Evolutionary conservation across 2,888 invertebrate genomes (phyloP).

Genomic region (Aphidius colemani): DNA sequence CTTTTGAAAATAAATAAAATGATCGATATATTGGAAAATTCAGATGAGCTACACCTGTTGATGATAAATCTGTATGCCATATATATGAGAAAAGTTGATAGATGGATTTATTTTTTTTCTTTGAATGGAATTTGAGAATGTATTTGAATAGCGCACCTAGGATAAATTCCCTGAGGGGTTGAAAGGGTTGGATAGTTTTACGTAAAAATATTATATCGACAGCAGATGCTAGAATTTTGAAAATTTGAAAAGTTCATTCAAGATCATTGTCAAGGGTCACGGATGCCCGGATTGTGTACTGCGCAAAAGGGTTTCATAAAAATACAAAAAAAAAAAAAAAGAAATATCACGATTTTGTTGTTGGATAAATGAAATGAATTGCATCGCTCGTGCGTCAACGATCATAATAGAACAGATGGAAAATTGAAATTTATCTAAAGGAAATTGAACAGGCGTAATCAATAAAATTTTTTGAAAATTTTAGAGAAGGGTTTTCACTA

Average conservation of each 20-base stretch:
- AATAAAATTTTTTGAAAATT: background rate
- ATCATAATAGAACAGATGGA: conserved; percentile 18
- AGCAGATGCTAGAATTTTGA: conserved; percentile 10
- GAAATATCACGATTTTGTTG: background rate
- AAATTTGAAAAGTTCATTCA: too few species aligned
- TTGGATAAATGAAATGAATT: conserved; percentile 18
- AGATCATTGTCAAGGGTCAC: too few species aligned
- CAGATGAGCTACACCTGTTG: conserved; percentile 1
- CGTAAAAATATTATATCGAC: conserved; percentile 3
- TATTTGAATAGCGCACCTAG: background rate
- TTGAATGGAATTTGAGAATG: background rate
- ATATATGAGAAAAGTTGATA: background rate
- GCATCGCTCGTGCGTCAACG: background rate
- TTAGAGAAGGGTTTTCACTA: background rate
- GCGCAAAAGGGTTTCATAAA: conserved; percentile 11
- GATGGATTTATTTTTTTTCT: background rate
- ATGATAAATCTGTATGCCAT: background rate
- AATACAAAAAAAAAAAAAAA: background rate
- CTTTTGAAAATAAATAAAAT: background rate
- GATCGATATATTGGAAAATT: background rate
- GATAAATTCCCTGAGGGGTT: too few species aligned
- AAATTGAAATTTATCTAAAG: background rate
- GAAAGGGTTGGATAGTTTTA: conserved; percentile 13
- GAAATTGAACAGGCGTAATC: background rate
- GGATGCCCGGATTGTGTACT: background rate